phyloP scores from a whole-genome alignment of 1,140 invertebrate genomes.

The Drosophila triauraria region DNA sequence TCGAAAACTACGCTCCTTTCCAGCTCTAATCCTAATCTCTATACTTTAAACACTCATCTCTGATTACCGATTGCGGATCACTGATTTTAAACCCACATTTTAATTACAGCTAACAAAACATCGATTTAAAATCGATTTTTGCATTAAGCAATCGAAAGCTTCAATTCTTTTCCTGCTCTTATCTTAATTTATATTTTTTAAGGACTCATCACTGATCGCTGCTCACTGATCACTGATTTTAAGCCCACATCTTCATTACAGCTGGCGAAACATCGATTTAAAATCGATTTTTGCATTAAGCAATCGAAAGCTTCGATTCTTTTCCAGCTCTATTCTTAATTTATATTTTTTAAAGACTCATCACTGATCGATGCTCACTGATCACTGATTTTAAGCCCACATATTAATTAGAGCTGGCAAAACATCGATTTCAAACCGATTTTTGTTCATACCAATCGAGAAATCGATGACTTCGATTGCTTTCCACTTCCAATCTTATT shows the following conservation, averaged over 20 bases:
- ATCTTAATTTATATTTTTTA: background rate
- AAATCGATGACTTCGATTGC: too few species aligned
- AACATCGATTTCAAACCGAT: background rate
- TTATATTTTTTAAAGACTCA: too few species aligned
- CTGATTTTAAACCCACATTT: background rate
- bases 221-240: background rate
- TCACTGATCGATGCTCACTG: background rate
- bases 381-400: background rate
- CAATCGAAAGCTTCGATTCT: background rate
- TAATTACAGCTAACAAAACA: background rate
- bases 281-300: background rate
- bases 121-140: background rate
- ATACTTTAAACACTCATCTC: background rate
- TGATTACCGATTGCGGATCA: background rate
- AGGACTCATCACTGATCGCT: background rate
- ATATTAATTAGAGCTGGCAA: background rate
- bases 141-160: background rate
- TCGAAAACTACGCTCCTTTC: background rate
- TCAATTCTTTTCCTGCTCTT: background rate
- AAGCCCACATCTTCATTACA: background rate
- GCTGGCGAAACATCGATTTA: background rate
- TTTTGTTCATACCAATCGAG: too few species aligned
- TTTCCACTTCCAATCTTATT: too few species aligned
- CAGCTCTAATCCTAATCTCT: background rate
- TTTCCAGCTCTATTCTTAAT: background rate